Percentiles rank a stretch among this genome's conserved stretches.
These are phyloP conservation scores for Penaeus indicus DNA, from an alignment of 1,140 invertebrate species.

Conservation along the genomic window DNA sequence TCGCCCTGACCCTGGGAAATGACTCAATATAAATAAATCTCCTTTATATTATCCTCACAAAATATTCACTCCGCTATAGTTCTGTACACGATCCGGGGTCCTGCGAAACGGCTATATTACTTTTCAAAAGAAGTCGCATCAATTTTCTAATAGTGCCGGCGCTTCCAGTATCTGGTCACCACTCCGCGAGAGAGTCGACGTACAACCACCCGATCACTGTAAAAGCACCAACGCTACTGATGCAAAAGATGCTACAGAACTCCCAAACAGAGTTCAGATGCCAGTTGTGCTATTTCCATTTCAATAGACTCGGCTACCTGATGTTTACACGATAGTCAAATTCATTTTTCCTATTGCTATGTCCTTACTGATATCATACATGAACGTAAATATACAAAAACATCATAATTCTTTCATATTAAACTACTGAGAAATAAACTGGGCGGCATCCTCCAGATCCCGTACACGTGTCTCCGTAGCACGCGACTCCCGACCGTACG, in stretches of 20 bases:
- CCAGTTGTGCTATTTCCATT: conserved; percentile 27
- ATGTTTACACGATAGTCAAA: neutral
- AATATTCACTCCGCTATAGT: too few species aligned
- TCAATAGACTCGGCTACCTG: too few species aligned
- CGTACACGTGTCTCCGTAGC: conserved; percentile 30
- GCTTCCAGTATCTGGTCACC: neutral
- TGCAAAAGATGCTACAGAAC: conserved; percentile 50
- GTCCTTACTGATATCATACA: neutral
- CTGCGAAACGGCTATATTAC: too few species aligned
- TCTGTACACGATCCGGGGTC: too few species aligned
- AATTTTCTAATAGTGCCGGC: neutral
- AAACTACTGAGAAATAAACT: neutral
- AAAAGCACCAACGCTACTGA: conserved; percentile 56
- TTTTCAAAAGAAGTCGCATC: too few species aligned
- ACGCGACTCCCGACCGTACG: neutral
- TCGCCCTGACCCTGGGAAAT: conserved; percentile 23
- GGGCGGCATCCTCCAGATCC: conserved; percentile 16
- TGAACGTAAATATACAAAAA: conserved; percentile 9
- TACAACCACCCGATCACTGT: conserved; percentile 41
- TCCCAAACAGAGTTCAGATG: conserved; percentile 39
- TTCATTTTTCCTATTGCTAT: neutral
- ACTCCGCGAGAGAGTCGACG: neutral
- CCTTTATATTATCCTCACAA: neutral
- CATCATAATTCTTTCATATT: neutral
- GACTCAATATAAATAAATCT: conserved; percentile 10